Evolutionary conservation across 2,113 vertebrate genomes (phyloP).

Genomic region (Chloropsis cyanopogon): DNA sequence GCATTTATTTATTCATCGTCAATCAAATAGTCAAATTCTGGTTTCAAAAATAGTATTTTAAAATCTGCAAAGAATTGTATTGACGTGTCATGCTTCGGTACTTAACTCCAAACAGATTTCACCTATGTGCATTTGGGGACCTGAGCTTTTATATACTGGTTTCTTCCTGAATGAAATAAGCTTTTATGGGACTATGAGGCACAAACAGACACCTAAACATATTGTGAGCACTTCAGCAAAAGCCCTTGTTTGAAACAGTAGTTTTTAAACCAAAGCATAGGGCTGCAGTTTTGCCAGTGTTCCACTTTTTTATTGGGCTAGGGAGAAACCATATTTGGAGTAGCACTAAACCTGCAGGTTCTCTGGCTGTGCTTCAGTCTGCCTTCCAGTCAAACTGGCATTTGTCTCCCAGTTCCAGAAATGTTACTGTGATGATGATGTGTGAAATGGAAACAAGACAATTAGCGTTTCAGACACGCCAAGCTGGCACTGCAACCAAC

Average conservation of each 20-base stretch:
- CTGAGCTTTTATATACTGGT: not conserved
- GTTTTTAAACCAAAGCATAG: not conserved
- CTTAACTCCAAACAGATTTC: not conserved
- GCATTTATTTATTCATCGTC: not conserved
- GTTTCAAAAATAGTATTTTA: not conserved
- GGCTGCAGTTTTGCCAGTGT: not conserved
- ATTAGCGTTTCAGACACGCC: not conserved
- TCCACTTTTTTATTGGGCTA: not conserved
- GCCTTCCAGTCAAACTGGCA: not conserved
- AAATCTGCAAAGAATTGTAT: not conserved
- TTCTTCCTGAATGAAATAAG: not conserved
- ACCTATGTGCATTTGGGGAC: not conserved
- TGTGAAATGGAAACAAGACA: conserved; percentile 25
- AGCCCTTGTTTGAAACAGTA: not conserved
- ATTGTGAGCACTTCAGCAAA: not conserved
- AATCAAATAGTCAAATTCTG: not conserved
- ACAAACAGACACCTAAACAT: not conserved
- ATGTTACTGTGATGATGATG: not conserved
- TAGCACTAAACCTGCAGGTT: not conserved
- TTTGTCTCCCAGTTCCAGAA: not conserved
- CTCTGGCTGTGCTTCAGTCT: not conserved
- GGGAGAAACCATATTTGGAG: not conserved
- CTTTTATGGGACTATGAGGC: not conserved
- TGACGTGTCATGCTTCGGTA: accelerated
- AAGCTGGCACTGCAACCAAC: not conserved